These are phyloP conservation scores for Puntigrus tetrazona DNA, from an alignment of 2,113 vertebrate species.

Conservation along the genomic window DNA sequence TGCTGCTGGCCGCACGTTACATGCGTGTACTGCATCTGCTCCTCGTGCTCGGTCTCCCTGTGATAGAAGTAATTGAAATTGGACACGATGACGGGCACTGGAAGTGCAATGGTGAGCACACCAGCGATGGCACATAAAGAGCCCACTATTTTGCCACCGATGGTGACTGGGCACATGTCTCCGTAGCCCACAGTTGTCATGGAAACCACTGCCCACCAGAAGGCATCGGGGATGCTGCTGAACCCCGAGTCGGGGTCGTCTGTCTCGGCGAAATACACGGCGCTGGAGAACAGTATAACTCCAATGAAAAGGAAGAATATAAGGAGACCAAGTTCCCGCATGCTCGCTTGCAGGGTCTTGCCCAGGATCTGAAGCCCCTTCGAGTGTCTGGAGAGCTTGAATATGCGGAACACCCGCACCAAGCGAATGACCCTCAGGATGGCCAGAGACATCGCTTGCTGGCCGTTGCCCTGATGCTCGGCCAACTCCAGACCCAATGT, in stretches of 20 bases:
- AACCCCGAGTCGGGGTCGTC: slow-evolving; percentile 88
- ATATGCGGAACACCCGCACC: slow-evolving; percentile 92
- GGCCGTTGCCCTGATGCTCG: slow-evolving; percentile 86
- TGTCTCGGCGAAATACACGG: slow-evolving; percentile 95
- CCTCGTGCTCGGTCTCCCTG: slow-evolving; percentile 92
- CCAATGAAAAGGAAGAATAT: slow-evolving; percentile 97
- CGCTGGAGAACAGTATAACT: slow-evolving; percentile 94
- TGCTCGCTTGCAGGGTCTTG: slow-evolving; percentile 89
- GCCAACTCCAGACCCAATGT: slow-evolving; percentile 89
- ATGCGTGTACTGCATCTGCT: slow-evolving; percentile 89
- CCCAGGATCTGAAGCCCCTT: slow-evolving; percentile 94
- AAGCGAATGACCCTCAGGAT: slow-evolving; percentile 91
- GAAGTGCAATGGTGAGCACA: slow-evolving; percentile 91
- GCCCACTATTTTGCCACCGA: slow-evolving; percentile 95
- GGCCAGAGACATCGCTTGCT: slow-evolving; percentile 92
- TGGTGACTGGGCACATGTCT: slow-evolving; percentile 94
- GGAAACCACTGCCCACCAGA: slow-evolving; percentile 97
- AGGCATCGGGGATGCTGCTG: slow-evolving; percentile 92
- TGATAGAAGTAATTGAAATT: slow-evolving; percentile 99
- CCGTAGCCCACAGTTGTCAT: slow-evolving; percentile 97
- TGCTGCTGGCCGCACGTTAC: slow-evolving; percentile 89
- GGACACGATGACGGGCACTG: slow-evolving; percentile 92
- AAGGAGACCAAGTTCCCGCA: slow-evolving; percentile 91
- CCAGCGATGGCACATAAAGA: slow-evolving; percentile 93
- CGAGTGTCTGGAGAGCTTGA: slow-evolving; percentile 94